phyloP scores from a whole-genome alignment of 2,113 vertebrate species.

The Oreochromis aureus region DNA sequence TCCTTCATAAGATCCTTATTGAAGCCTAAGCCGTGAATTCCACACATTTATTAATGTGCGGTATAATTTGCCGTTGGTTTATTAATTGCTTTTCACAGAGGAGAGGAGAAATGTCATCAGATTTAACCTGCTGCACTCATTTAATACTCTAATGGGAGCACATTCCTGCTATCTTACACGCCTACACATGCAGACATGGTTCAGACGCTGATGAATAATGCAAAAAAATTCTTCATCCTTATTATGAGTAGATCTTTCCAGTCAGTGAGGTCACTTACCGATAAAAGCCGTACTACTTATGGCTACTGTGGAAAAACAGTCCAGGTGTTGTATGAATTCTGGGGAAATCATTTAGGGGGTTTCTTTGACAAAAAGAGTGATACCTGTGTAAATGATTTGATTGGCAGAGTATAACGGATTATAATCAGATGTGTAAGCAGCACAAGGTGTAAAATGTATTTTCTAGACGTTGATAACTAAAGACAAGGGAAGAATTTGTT shows the following conservation, averaged over 20 bases:
- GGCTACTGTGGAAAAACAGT: not conserved
- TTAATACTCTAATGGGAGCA: not conserved
- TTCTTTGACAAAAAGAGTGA: not conserved
- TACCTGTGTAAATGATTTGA: not conserved
- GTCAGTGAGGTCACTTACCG: not conserved
- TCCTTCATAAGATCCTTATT: not conserved
- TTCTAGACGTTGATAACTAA: not conserved
- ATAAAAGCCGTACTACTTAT: not conserved
- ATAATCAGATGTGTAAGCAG: not conserved
- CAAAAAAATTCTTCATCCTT: constrained; percentile 1
- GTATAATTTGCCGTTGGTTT: not conserved
- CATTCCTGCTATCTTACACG: not conserved
- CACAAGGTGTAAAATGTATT: not conserved
- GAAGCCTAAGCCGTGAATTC: not conserved
- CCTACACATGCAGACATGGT: not conserved
- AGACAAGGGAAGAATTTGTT: not conserved
- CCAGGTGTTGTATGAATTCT: not conserved
- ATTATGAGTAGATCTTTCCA: not conserved
- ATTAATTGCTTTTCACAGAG: constrained; percentile 6
- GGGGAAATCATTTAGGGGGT: not conserved
- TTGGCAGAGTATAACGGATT: not conserved
- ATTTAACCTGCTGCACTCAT: constrained; percentile 7
- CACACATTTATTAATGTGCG: not conserved
- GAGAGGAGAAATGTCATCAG: not conserved
- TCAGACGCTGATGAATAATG: constrained; percentile 35